A percentile compares a stretch with the other conserved stretches of the same genome.
Evolutionary conservation across 2,113 vertebrate genomes (phyloP).

Genomic region (Rattus norvegicus): GRCr8 NC_086019.1:163701001-163701500

Average conservation of each 20-base stretch:
- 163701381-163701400: conserved; percentile 5
- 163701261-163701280: conserved; percentile 8
- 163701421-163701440: conserved; percentile 12
- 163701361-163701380: conserved; percentile 21
- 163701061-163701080: too few relatives aligned
- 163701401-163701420: conserved; percentile 37
- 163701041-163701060: too few relatives aligned
- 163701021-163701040: too few relatives aligned
- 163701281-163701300: conserved; percentile 36
- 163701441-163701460: background rate
- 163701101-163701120: too few relatives aligned
- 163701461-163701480: background rate
- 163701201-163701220: too few relatives aligned
- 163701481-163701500: conserved; percentile 29
- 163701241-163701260: conserved; percentile 37
- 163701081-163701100: too few relatives aligned
- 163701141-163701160: too few relatives aligned
- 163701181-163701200: too few relatives aligned
- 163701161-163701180: too few relatives aligned
- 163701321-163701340: conserved; percentile 28
- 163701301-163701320: conserved; percentile 40
- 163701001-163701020: too few relatives aligned
- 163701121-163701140: too few relatives aligned
- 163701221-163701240: background rate
- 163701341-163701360: background rate